Evolutionary conservation across 2,797 vertebrate genomes (phyloP), one percentile per base, ranked within the genome.

Genomic region (Ptychobarbus kaznakovi): DNA sequence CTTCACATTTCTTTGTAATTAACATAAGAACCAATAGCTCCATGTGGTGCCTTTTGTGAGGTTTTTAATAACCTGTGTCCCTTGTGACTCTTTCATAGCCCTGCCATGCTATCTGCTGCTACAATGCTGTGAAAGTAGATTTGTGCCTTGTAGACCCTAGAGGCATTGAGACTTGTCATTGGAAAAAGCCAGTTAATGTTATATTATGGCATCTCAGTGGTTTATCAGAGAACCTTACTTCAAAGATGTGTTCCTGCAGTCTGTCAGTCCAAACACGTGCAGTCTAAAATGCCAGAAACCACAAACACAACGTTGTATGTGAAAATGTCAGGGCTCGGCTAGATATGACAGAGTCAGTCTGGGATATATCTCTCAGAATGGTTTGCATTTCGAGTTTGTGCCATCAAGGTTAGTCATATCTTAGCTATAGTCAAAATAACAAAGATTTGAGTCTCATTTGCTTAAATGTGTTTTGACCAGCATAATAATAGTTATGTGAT

Each of bases 181-280:
- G 5, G 25, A 20, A 44, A 76, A 63, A 40, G 76, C 68, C 68
- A 35, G 65, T 84, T 76, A 81, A 76, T 87, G 77, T 84, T 61
- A 10, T 28, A 6, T 74, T 25, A 73, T 66, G 58, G 56, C 46
- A 68, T 75, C 42, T 76, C 38, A 58, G 70, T 40, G 35, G 58
- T 73, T 20, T 49, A 74, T 74, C 58, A 74, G 35, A 74, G 75
- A 83, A 66, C 13, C 4, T 38, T 22, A 18, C 66, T 35, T 80
- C 40, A 76, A 58, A 75, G 63, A 75, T 16, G 40, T 35, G 51
- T 78, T 42, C 6, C 38, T 35, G 63, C n/a, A 6, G 70, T 76
- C 46, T 42, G 44, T 20, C 38, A 15, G 40, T 28, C 16, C 15
- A 7, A 13, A 56, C 49, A 70, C 75, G 63, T 68, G 46, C 46